Percentiles rank a stretch among this genome's conserved stretches.
phyloP scores from a whole-genome alignment of 2,888 invertebrate species.

The Pristionchus mayeri region DNA sequence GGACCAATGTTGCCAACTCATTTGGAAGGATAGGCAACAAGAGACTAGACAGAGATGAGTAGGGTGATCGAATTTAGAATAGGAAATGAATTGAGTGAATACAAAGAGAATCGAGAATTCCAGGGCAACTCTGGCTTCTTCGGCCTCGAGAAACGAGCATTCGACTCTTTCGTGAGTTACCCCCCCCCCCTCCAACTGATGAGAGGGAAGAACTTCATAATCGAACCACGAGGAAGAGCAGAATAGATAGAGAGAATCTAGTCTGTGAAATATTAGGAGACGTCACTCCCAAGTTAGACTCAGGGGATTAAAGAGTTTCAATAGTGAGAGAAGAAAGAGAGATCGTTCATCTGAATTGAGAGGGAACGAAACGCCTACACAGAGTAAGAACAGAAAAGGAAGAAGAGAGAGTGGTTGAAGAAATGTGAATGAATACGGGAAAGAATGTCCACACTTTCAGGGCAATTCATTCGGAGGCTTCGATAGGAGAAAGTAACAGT shows the following conservation, averaged over 20 bases:
- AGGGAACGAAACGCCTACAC: slow-evolving; percentile 5
- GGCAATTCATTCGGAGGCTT: slow-evolving; percentile 7
- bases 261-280: slow-evolving; percentile 40
- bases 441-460: not conserved
- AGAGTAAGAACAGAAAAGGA: not conserved
- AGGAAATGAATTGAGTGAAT: not conserved
- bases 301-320: slow-evolving; percentile 38
- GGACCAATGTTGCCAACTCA: slow-evolving; percentile 20
- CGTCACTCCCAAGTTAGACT: slow-evolving; percentile 24
- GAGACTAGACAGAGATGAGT: not conserved
- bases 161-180: slow-evolving; percentile 52
- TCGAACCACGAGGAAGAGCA: not conserved
- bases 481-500: slow-evolving; percentile 41
- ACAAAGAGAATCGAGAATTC: not conserved
- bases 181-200: not conserved
- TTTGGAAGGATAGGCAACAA: not conserved
- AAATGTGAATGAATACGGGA: not conserved
- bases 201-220: not conserved
- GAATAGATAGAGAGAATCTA: slow-evolving; percentile 26
- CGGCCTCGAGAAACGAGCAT: slow-evolving; percentile 50
- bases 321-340: not conserved
- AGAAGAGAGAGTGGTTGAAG: not conserved
- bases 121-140: slow-evolving; percentile 37
- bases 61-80: not conserved
- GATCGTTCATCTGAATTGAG: slow-evolving; percentile 22